Evolutionary conservation across 2,797 vertebrate species (phyloP), one percentile per base, ranked within the genome.

Genomic region (Anguilla obscura): DNA sequence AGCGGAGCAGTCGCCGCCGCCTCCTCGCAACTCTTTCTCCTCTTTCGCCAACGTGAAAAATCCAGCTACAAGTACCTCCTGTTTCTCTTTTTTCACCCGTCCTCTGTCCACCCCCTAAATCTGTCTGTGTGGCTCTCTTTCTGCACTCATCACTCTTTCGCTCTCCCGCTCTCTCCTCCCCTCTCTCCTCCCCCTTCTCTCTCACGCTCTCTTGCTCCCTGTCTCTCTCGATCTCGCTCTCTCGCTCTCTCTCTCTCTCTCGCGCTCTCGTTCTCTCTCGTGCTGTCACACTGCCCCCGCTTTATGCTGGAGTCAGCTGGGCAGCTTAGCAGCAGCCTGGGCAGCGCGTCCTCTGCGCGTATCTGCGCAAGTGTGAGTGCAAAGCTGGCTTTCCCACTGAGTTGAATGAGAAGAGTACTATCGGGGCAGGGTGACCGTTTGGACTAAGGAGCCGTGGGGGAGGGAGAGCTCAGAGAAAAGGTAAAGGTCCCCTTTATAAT

Each of bases 281-380:
- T 50, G 36, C 85, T 95, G 94, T 94, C 94, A 94, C 92, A 93
- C 92, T 91, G 92, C 93, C 92, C 91, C 93, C 89, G 86, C 88
- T 89, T 88, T 91, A 92, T 92, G 92, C 92, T 86, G 91, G 91
- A 94, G 88, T 94, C 90, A 92, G 90, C 93, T 92, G 93, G 93
- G 93, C 94, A 92, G 91, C 94, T 94, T 92, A 92, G 92, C 94
- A 91, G 91, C 91, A 90, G 94, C 94, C 89, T 86, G 89, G 94
- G 94, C 93, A 92, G 91, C 24, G 36, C 45, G 54, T 52, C 84
- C 45, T n/a, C 3, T 24, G 48, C 50, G 48, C 5, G 76, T 86
- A 66, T 21, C 90, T 94, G 93, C 93, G 88, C 90, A 88, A 56
- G 27, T 89, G 89, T 87, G 89, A 88, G 14, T 60, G 85, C 58